Conservation (phyloP, 1,140 invertebrate species). For the Lepidurus apus region DNA sequence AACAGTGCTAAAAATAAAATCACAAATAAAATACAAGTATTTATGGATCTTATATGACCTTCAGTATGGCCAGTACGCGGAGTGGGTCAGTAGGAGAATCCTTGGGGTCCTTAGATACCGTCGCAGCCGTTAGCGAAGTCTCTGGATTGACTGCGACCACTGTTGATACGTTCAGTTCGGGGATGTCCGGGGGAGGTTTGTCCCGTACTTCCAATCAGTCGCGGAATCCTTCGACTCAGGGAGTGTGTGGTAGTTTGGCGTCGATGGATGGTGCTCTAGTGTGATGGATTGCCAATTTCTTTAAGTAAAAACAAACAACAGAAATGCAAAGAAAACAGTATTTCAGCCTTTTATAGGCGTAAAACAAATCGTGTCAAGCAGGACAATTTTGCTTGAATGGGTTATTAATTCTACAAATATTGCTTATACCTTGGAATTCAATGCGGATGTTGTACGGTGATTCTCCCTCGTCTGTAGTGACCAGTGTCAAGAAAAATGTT, state of each 20-base stretch:
- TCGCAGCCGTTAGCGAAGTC: slow-evolving; percentile 9
- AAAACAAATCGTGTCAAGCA: too few species aligned
- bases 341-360: too few species aligned
- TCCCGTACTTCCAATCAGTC: slow-evolving; percentile 13
- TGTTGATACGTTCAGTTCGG: slow-evolving; percentile 1
- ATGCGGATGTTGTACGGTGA: too few species aligned
- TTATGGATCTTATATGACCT: neutral
- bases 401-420: too few species aligned
- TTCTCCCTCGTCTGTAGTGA: too few species aligned
- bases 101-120: slow-evolving; percentile 6
- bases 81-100: slow-evolving; percentile 14
- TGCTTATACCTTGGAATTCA: too few species aligned
- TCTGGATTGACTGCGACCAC: neutral
- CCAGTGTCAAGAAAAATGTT: too few species aligned
- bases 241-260: neutral
- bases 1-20: too few species aligned
- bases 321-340: too few species aligned
- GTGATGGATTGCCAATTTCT: neutral
- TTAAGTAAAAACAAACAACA: too few species aligned
- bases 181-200: neutral
- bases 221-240: neutral
- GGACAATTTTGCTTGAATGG: too few species aligned
- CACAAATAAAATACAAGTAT: too few species aligned
- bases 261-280: neutral
- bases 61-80: neutral